These are phyloP conservation scores for Yponomeuta plumbellus DNA, from an alignment of 2,888 invertebrate genomes.

Conservation along the genomic window DNA sequence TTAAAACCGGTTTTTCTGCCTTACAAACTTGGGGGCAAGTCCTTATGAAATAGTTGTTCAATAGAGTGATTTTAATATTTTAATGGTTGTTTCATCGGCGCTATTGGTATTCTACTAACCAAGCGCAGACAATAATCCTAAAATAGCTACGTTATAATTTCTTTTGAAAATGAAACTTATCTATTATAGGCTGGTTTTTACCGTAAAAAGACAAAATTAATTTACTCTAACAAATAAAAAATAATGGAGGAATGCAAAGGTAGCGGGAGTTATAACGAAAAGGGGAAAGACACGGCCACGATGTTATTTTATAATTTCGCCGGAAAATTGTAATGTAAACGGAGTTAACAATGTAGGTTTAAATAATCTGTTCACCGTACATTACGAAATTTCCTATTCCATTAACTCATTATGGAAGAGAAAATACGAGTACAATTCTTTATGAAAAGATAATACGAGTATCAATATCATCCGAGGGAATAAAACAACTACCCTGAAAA, in stretches of 20 bases:
- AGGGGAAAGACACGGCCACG: not conserved
- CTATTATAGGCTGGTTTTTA: no score
- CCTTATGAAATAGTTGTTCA: no score
- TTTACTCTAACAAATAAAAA: not conserved
- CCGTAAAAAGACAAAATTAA: not conserved
- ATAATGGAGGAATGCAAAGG: not conserved
- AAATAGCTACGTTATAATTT: no score
- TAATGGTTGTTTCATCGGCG: no score
- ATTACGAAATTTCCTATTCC: not conserved
- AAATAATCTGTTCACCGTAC: conserved; percentile 3
- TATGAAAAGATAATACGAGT: conserved; percentile 11
- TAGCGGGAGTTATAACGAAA: not conserved
- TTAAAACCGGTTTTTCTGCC: no score
- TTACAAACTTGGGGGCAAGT: no score
- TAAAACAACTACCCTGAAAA: not conserved
- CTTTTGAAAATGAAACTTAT: no score
- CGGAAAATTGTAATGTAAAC: conserved; percentile 22
- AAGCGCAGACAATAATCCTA: no score
- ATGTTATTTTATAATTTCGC: conserved; percentile 25
- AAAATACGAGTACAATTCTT: not conserved
- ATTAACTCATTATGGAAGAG: not conserved
- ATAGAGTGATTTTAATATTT: no score
- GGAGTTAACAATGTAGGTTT: not conserved
- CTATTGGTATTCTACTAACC: no score
- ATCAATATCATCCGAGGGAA: not conserved